Percentiles rank a stretch among this genome's conserved stretches.
These are phyloP conservation scores for Tupaia tana DNA, from an alignment of 2,113 vertebrate species.

Conservation along the genomic window DNA sequence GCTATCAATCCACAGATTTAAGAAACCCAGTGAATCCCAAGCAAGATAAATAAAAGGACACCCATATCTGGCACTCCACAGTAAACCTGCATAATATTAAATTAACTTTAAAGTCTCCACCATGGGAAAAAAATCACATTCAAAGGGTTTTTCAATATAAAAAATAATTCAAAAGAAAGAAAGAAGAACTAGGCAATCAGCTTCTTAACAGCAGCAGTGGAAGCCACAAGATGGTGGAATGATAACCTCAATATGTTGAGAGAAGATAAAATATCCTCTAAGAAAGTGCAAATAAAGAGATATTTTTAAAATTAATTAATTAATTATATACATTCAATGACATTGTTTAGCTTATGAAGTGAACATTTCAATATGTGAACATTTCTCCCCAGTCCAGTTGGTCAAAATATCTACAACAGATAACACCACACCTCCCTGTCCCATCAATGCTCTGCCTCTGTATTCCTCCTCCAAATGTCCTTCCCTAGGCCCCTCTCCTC, in stretches of 20 bases:
- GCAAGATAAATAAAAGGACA: background rate
- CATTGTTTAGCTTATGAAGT: no score
- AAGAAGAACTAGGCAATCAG: background rate
- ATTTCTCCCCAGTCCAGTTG: no score
- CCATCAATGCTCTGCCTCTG: no score
- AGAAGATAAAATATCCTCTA: background rate
- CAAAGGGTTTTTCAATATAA: background rate
- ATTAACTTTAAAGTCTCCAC: background rate
- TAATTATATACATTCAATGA: no score
- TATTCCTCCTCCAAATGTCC: no score
- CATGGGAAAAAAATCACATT: background rate
- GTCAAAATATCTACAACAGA: no score
- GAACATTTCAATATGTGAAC: no score
- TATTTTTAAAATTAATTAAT: background rate
- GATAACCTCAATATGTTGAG: background rate
- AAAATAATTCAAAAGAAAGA: background rate
- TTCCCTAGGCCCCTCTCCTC: no score
- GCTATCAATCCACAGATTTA: background rate
- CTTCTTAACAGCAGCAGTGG: background rate
- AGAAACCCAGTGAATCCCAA: background rate
- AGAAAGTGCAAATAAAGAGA: background rate
- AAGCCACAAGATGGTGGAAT: background rate
- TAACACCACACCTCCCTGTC: no score
- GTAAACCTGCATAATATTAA: background rate
- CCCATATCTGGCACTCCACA: background rate